Evolutionary conservation across 2,888 invertebrate genomes (phyloP), one percentile per base, ranked within the genome.

Genomic region (Drosophila leonis): DNA sequence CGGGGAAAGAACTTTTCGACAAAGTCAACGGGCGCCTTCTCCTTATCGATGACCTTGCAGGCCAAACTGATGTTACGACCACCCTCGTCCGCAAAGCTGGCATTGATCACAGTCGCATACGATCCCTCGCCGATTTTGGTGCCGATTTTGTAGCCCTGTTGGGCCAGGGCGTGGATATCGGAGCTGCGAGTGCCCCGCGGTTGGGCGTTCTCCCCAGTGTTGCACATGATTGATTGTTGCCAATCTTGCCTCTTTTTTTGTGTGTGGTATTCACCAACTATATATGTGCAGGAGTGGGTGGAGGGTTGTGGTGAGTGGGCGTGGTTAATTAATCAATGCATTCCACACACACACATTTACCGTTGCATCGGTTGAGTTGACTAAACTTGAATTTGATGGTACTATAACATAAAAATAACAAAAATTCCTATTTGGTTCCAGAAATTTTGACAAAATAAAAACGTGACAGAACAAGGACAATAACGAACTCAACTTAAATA

Each of bases 1-100:
- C 98, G 95, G 31, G 98, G 98, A 90, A 98, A 97, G 94, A 98
- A 98, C 93, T 97, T 98, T 77, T 96, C 96, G 84, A 98, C 94
- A 94, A 98, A 98, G 94, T 98, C 98, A 65, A 94, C 94, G 6
- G 98, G 98, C 49, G 98, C 97, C 93, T 97, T 97, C 80, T 96
- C 95, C 91, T 97, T 97, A 91, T 98, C 97, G 90, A 98, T 97
- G 90, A 98, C 97, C 93, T 98, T 98, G 93, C 97, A 97, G 31
- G 97, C 97, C 68, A 97, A 94, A 87, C 95, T 95, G 94, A 96
- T 95, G 5, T 73, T 72, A 24, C 88, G 83, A 72, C 95, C 95
- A 62, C 94, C 93, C 18, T 87, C 85, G 93, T 97, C 96, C 82
- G 95, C 94, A 93, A 96, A 96, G 91, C 96, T 95, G 88, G 98